phyloP scores from a whole-genome alignment of 2,113 vertebrate species.

The Erythrolamprus reginae region DNA sequence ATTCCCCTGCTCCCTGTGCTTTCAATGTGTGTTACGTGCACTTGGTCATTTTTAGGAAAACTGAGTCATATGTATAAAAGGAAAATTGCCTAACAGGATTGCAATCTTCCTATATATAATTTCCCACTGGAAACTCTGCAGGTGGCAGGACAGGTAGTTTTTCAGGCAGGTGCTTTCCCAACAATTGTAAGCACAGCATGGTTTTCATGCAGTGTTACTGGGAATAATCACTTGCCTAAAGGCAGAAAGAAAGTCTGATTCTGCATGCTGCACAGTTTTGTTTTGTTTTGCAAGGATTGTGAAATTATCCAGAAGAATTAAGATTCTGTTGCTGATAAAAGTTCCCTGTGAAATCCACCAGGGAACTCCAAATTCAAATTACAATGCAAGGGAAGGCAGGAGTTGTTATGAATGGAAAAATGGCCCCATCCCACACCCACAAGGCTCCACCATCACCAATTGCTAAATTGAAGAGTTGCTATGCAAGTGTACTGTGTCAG shows the following conservation, averaged over 20 bases:
- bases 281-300: background rate
- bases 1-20: background rate
- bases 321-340: background rate
- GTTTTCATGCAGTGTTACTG: background rate
- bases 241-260: background rate
- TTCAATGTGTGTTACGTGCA: background rate
- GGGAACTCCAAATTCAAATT: background rate
- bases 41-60: background rate
- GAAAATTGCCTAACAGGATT: background rate
- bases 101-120: background rate
- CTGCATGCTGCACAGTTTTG: background rate
- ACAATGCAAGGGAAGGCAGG: background rate
- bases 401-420: background rate
- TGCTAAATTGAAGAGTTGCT: background rate
- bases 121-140: background rate
- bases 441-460: background rate
- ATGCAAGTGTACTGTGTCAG: background rate
- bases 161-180: background rate
- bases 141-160: background rate
- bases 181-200: background rate
- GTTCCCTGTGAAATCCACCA: background rate
- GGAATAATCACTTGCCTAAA: background rate
- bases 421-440: background rate
- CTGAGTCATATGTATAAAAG: background rate
- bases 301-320: background rate